Evolutionary conservation across 2,113 vertebrate species (phyloP).

Genomic region (Zosterops japonicus): DNA sequence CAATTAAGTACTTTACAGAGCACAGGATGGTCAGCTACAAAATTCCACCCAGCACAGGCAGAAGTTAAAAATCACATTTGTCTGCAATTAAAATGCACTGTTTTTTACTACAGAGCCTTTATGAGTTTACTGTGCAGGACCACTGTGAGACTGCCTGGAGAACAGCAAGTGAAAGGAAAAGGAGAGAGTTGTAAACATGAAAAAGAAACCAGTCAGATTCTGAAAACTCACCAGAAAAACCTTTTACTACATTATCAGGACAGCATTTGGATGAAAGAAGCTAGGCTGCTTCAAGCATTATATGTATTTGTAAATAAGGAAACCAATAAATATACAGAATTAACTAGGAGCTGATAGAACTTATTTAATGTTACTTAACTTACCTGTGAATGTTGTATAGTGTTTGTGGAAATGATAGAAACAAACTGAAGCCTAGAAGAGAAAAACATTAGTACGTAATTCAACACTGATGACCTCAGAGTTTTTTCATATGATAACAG

Average conservation of each 20-base stretch:
- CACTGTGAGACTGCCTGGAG: not conserved
- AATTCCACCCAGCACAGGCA: not conserved
- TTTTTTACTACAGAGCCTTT: not conserved
- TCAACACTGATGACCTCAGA: not conserved
- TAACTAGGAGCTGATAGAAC: not conserved
- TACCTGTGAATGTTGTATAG: constrained; percentile 65
- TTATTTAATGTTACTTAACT: not conserved
- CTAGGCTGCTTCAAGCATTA: not conserved
- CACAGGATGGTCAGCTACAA: not conserved
- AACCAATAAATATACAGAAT: not conserved
- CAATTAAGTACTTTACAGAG: not conserved
- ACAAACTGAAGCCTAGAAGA: constrained; percentile 58
- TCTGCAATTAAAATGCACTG: not conserved
- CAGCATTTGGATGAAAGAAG: not conserved
- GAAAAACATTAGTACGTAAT: not conserved
- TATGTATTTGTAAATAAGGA: not conserved
- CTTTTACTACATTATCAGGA: not conserved
- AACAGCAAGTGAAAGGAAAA: not conserved
- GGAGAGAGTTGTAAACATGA: not conserved
- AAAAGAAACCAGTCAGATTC: not conserved
- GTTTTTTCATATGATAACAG: not conserved
- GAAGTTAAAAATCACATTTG: not conserved
- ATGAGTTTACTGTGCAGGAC: not conserved
- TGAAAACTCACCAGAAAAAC: not conserved
- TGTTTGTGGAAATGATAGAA: constrained; percentile 64